phyloP scores from a whole-genome alignment of 2,113 vertebrate genomes.

The Entomyzon cyanotis region DNA sequence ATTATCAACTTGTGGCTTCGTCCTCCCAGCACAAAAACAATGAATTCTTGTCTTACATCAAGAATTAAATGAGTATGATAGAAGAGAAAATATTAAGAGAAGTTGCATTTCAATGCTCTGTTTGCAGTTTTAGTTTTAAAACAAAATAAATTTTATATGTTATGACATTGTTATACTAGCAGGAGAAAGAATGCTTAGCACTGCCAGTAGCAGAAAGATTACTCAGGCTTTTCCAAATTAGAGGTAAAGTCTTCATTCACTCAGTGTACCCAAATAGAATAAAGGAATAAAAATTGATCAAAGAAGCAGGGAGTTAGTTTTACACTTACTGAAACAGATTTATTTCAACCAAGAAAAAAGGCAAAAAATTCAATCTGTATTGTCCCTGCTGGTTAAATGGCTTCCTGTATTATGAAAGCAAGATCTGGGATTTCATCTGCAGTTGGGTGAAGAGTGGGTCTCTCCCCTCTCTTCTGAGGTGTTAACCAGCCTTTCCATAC shows the following conservation, averaged over 20 bases:
- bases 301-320: neutral
- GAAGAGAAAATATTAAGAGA: neutral
- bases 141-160: neutral
- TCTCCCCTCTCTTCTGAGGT: neutral
- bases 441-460: neutral
- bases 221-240: neutral
- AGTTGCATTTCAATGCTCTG: neutral
- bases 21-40: conserved; percentile 16
- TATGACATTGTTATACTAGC: neutral
- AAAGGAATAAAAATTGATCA: neutral
- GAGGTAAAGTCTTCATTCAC: neutral
- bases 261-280: neutral
- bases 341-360: neutral
- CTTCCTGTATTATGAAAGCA: neutral
- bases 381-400: neutral
- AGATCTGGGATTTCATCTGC: neutral
- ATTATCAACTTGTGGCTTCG: conserved; percentile 50
- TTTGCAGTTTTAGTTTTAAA: neutral
- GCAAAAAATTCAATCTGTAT: neutral
- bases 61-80: conserved; percentile 23
- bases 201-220: neutral
- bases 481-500: neutral
- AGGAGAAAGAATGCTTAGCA: neutral
- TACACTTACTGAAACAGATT: neutral
- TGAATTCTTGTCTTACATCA: conserved; percentile 40